Percentiles rank a stretch among this genome's conserved stretches.
These are phyloP conservation scores for Hycleus phaleratus DNA, from an alignment of 1,140 invertebrate species.

Conservation along the genomic window DNA sequence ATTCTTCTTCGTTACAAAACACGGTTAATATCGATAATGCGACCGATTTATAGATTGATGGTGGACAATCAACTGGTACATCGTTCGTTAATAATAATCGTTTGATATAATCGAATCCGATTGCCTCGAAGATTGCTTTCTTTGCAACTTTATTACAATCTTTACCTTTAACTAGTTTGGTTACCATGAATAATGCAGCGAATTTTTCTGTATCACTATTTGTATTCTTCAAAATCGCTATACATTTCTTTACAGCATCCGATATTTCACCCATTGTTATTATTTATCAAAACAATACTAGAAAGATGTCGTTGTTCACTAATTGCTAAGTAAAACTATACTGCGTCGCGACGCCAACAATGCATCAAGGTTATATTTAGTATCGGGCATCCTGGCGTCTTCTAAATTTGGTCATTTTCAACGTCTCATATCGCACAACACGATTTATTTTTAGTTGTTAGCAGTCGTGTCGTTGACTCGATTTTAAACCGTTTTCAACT, in stretches of 20 bases:
- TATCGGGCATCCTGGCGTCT: constrained; percentile 17
- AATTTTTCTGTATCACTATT: constrained; percentile 84
- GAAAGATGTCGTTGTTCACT: background rate
- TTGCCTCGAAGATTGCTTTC: constrained; percentile 77
- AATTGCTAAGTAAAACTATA: constrained; percentile 11
- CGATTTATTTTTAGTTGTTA: constrained; percentile 32
- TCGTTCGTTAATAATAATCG: constrained; percentile 66
- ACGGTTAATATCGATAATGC: constrained; percentile 75
- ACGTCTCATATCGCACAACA: constrained; percentile 27
- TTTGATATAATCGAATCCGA: constrained; percentile 76
- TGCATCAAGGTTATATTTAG: constrained; percentile 37
- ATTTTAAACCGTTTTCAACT: too few species aligned
- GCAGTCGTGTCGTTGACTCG: constrained; percentile 30
- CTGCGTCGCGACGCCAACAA: constrained; percentile 19
- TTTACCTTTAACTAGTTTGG: constrained; percentile 74
- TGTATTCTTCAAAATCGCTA: constrained; percentile 65
- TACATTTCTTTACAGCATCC: constrained; percentile 74
- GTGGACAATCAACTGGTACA: constrained; percentile 74
- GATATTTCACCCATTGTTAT: constrained; percentile 52
- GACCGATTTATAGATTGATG: constrained; percentile 81
- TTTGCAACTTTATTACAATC: constrained; percentile 64
- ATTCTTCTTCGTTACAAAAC: constrained; percentile 70
- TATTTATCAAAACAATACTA: background rate
- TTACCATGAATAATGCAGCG: constrained; percentile 82
- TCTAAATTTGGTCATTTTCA: constrained; percentile 37